Percentiles rank a stretch among this genome's conserved stretches.
phyloP scores from a whole-genome alignment of 2,113 vertebrate genomes.

The Diphyllodes magnificus region DNA sequence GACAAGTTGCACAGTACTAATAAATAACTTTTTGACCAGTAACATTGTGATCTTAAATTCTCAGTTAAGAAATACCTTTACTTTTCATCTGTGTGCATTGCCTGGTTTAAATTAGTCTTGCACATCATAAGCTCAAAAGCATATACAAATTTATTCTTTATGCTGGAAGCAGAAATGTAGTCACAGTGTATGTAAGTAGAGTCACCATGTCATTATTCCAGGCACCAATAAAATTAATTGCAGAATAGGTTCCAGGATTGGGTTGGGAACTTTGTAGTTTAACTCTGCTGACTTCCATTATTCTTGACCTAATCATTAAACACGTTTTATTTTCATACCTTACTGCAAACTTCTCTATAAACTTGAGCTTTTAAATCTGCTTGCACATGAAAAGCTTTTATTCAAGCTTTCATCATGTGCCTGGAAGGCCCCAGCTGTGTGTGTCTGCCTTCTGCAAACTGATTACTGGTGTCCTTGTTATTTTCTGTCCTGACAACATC shows the following conservation, averaged over 20 bases:
- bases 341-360: neutral
- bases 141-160: neutral
- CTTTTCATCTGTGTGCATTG: neutral
- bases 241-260: neutral
- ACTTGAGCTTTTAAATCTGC: neutral
- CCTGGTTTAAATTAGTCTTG: neutral
- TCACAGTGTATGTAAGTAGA: neutral
- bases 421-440: neutral
- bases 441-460: neutral
- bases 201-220: neutral
- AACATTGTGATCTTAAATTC: neutral
- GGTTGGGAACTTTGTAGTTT: neutral
- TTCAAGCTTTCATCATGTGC: neutral
- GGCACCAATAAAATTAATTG: neutral
- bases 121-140: neutral
- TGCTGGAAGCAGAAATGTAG: neutral
- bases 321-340: neutral
- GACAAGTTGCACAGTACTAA: neutral
- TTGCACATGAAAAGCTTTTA: neutral
- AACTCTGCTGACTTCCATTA: neutral
- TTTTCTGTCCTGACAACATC: neutral
- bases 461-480: neutral
- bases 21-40: neutral
- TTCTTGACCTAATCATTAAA: neutral
- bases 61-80: neutral